Evolutionary conservation across 1,140 invertebrate species (phyloP), one percentile per base, ranked within the genome.

Genomic region (Drosophila funebris): DNA sequence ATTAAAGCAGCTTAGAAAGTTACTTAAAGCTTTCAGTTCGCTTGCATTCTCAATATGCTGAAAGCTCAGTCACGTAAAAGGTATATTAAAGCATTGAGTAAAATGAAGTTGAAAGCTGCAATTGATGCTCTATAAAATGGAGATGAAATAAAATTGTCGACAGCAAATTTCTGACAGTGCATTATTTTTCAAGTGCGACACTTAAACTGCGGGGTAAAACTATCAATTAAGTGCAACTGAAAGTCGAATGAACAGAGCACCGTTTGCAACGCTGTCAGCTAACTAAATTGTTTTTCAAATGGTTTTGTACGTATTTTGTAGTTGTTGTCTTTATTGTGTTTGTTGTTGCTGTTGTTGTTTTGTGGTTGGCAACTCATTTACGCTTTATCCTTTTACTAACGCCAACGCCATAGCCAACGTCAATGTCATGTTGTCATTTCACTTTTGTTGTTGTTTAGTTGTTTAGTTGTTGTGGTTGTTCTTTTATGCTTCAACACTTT

Each of bases 301-400:
- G 66, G 29, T 62, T 62, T 62, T 69, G 36, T 48, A 44, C 5
- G 14, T 60, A 9, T 52, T 44, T 8, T 8, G 27, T 48, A 29
- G 29, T 44, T 33, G 31, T 50, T 68, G 29, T 11, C 33, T 11
- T 1, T 54, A 9, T 27, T 44, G 53, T 18, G 33, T 18, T 27
- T 63, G 39, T 44, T 56, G 33, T 22, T 57, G 31, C 33, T 64
- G 16, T 43, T 31, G 48, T 36, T 46, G 60, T 54, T 44, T 72
- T 58, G 62, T 53, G 69, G 69, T 67, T 66, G 69, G 63, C 63
- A 73, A 68, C 70, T 73, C 70, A 73, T 73, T 73, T 73, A 68
- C 70, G 70, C 48, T 54, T 60, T 68, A 73, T 73, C 70, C 70
- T 73, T 68, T 73, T 67, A 31, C 37, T 43, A 44, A 58, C 46